Base-by-base conservation (phyloP, 1,140 invertebrate genomes). In the Pentalonia nigronervosa region DNA sequence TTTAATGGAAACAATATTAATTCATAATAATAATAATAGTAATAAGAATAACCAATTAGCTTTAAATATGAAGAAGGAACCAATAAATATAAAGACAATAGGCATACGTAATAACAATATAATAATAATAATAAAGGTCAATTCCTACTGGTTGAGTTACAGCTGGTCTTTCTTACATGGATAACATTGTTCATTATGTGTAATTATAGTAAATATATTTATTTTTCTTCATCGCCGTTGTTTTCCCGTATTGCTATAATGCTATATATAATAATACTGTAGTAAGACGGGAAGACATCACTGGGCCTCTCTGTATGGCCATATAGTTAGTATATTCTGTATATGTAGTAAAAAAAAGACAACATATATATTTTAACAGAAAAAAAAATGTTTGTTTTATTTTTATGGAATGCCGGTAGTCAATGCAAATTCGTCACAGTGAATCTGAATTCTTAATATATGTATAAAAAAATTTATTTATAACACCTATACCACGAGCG, bases 261-360 rank as follows among this genome's bases (percentile, higher is more conserved):
- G n/a, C n/a, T 76, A n/a, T 20, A 76, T 41, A 76, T 67, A 67
- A 67, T 7, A n/a, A 76, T 14, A 76, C n/a, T 17, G 60, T 76
- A n/a, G 60, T 76, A 76, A n/a, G 60, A 76, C 60, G n/a, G 60
- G n/a, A 76, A 76, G n/a, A 76, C 60, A 76, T n/a, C 60, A n/a
- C 60, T 8, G 60, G 11, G 60, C 60, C 60, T n/a, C 60, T 30
- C 60, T 76, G n/a, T n/a, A n/a, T n/a, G 60, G 14, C 30, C n/a
- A 1, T n/a, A 67, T 67, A n/a, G 60, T 67, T 67, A 67, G 30
- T 67, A 76, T 4, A 4, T 41, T 41, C 41, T 41, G 41, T 1
- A 41, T 76, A 1, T 17, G 14, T 76, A n/a, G n/a, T 76, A 76
- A 76, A 76, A 67, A 67, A 76, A 14, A 14, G 6, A 76, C 14